Conservation (phyloP, 2,113 vertebrate genomes). For the Zeus faber region DNA sequence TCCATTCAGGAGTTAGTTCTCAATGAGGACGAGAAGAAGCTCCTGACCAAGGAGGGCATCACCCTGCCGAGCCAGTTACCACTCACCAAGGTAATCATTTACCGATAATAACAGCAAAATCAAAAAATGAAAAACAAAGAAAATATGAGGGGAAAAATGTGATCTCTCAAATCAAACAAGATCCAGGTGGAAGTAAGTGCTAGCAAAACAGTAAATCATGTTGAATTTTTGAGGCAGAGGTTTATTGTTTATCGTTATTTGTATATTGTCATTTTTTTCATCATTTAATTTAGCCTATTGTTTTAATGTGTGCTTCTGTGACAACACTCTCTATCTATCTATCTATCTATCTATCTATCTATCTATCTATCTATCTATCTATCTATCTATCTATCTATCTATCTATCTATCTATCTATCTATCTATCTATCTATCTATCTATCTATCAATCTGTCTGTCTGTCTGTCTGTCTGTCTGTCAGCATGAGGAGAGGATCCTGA, state of each 20-base stretch:
- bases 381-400: background rate
- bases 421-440: constrained; percentile 16
- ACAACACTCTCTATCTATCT: background rate
- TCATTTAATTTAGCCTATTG: too few relatives aligned
- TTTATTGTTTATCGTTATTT: too few relatives aligned
- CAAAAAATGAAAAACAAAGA: background rate
- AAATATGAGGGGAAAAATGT: too few relatives aligned
- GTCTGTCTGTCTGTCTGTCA: constrained; percentile 41
- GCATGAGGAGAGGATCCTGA: constrained; percentile 91
- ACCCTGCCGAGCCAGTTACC: constrained; percentile 86
- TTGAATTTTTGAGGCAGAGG: too few relatives aligned
- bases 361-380: constrained; percentile 2
- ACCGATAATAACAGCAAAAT: constrained; percentile 1
- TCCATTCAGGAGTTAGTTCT: constrained; percentile 85
- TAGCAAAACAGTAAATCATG: too few relatives aligned
- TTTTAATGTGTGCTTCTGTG: too few relatives aligned
- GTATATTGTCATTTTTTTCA: too few relatives aligned
- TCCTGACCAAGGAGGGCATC: constrained; percentile 89
- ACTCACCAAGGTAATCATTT: constrained; percentile 85
- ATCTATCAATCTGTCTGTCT: background rate
- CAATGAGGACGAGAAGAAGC: constrained; percentile 92
- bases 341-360: constrained; percentile 12
- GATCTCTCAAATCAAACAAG: too few relatives aligned
- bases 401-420: background rate
- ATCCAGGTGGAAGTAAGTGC: too few relatives aligned